Base-by-base conservation (phyloP, 2,797 vertebrate species). In the Rhinella marina region DNA sequence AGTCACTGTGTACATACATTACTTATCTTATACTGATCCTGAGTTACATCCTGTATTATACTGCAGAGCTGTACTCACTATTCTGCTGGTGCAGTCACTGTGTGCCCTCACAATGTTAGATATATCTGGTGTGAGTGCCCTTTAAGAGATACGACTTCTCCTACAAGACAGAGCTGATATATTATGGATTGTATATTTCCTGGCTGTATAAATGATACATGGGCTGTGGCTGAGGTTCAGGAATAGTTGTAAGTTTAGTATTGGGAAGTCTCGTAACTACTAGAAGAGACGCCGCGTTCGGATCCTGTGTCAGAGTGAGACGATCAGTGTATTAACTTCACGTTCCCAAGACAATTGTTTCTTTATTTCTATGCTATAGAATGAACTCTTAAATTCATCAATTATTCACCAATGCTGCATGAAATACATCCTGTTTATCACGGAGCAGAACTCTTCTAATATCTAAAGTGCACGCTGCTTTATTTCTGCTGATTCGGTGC, bases 361-460 rank as follows among this genome's bases (percentile, higher is more conserved):
- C 27, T 66, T 68, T 68, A 68, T 82, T 68, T 68, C 81, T 27
- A 52, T 68, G 16, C 25, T 68, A 54, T 70, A 52, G 81, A 50
- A 64, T 68, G n/a, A 68, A 68, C 68, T 70, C 62, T 68, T 82
- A 82, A 68, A 82, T 68, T n/a, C 62, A 82, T 82, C 81, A 82
- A 82, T 82, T 54, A 82, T 82, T 82, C 50, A 82, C 21, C 32
- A 68, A 82, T 29, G 81, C 81, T 52, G 41, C 81, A 68, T 68
- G 62, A 82, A 68, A 70, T 54, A 54, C 29, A 82, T 82, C 81
- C 81, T 82, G 62, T 52, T 48, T 68, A 52, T 68, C 48, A 2
- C 48, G 23, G 25, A 54, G 41, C 64, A 50, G 64, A 27, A 70
- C 81, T 54, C 50, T 9, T 82, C 23, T 68, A 27, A 54, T 82